Percentiles rank a stretch among this genome's conserved stretches.
phyloP scores from a whole-genome alignment of 2,113 vertebrate species.

The Electrona antarctica region DNA sequence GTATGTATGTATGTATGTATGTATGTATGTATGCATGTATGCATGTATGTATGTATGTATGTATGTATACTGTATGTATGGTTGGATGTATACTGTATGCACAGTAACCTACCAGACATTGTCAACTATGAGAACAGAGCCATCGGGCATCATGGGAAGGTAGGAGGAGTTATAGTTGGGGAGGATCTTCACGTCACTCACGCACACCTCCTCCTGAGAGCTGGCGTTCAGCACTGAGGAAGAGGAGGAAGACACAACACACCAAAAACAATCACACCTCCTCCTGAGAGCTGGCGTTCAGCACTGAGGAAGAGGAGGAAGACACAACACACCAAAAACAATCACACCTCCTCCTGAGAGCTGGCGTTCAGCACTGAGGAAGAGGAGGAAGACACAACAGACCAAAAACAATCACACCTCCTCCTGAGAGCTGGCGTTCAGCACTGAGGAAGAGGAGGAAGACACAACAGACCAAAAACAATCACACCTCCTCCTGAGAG shows the following conservation, averaged over 20 bases:
- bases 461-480: too few relatives aligned
- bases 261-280: slow-evolving; percentile 61
- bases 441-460: slow-evolving; percentile 69
- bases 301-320: slow-evolving; percentile 69
- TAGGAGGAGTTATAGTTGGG: slow-evolving; percentile 90
- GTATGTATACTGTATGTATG: too few relatives aligned
- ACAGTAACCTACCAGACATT: slow-evolving; percentile 83
- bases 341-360: slow-evolving; percentile 82
- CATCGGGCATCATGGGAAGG: slow-evolving; percentile 90
- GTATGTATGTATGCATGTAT: too few relatives aligned
- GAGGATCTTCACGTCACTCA: slow-evolving; percentile 84
- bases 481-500: too few relatives aligned
- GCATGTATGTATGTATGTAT: too few relatives aligned
- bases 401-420: slow-evolving; percentile 61
- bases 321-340: too few relatives aligned
- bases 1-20: too few relatives aligned
- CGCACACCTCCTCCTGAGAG: slow-evolving; percentile 85
- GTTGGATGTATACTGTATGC: not conserved
- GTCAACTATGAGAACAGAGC: slow-evolving; percentile 88
- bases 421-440: slow-evolving; percentile 87
- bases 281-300: slow-evolving; percentile 87
- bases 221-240: slow-evolving; percentile 84
- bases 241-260: not conserved
- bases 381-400: not conserved
- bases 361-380: slow-evolving; percentile 84